Conservation (phyloP, 2,113 vertebrate genomes). For the Diphyllodes magnificus region DNA sequence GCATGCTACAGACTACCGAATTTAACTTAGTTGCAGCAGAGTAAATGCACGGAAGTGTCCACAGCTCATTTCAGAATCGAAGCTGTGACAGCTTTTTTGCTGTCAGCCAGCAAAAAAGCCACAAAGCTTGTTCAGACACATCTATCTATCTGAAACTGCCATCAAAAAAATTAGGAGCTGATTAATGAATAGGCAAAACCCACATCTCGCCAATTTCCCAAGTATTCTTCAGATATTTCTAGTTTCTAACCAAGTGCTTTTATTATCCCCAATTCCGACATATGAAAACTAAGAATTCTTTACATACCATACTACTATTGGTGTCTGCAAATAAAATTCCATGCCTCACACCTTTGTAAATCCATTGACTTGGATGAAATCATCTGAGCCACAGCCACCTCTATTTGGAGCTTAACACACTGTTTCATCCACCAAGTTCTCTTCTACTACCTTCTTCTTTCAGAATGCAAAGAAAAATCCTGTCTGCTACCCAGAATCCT, state of each 20-base stretch:
- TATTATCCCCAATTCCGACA: neutral
- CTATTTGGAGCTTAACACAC: neutral
- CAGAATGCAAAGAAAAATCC: neutral
- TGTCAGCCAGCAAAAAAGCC: neutral
- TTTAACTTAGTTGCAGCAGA: neutral
- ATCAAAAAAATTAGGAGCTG: neutral
- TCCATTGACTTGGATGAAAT: neutral
- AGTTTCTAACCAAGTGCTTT: neutral
- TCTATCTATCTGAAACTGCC: neutral
- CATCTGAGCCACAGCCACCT: neutral
- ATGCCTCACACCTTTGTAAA: neutral
- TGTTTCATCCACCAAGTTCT: neutral
- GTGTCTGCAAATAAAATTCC: neutral
- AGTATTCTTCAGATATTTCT: neutral
- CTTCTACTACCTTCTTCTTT: neutral
- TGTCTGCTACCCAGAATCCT: neutral
- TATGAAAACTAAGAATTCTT: neutral
- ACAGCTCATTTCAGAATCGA: neutral
- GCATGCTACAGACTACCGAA: neutral
- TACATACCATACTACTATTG: neutral
- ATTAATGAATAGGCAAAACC: neutral
- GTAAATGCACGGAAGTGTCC: rapidly evolving
- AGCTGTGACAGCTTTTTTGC: neutral
- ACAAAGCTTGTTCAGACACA: neutral
- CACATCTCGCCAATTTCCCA: rapidly evolving